Percentiles rank a stretch among this genome's conserved stretches.
phyloP scores from a whole-genome alignment of 2,888 invertebrate genomes.

The Zygogramma bicolorata region DNA sequence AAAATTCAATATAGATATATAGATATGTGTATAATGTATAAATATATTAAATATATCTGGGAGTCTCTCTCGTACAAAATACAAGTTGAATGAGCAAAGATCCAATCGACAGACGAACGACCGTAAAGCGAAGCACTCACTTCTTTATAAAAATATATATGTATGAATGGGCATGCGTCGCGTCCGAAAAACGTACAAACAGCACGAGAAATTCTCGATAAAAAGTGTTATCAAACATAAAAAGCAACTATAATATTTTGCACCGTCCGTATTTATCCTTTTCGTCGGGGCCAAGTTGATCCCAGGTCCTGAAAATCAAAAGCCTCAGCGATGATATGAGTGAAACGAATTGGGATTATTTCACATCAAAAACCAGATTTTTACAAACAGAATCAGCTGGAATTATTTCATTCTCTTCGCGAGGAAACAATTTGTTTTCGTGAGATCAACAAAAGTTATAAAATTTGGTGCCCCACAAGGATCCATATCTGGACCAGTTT shows the following conservation, averaged over 20 bases:
- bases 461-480: no score
- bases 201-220: constrained; percentile 29
- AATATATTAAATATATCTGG: constrained; percentile 11
- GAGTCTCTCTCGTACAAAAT: not conserved
- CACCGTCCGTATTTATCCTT: constrained; percentile 38
- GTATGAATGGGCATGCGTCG: constrained; percentile 12
- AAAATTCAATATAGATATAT: constrained; percentile 11
- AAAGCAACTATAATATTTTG: constrained; percentile 46
- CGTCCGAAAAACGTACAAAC: constrained; percentile 35
- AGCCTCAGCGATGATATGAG: not conserved
- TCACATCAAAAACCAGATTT: no score
- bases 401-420: no score
- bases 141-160: constrained; percentile 34
- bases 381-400: no score
- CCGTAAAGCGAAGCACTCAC: constrained; percentile 31
- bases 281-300: constrained; percentile 14
- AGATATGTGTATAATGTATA: constrained; percentile 21
- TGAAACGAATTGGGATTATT: not conserved
- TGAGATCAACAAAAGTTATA: no score
- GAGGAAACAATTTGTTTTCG: no score
- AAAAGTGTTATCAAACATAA: constrained; percentile 39
- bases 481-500: no score
- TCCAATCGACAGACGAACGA: constrained; percentile 21
- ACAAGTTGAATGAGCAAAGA: constrained; percentile 31
- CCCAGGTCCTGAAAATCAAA: constrained; percentile 33